Conservation (phyloP, 2,113 vertebrate genomes). For the Tricholaema leucomelas region DNA sequence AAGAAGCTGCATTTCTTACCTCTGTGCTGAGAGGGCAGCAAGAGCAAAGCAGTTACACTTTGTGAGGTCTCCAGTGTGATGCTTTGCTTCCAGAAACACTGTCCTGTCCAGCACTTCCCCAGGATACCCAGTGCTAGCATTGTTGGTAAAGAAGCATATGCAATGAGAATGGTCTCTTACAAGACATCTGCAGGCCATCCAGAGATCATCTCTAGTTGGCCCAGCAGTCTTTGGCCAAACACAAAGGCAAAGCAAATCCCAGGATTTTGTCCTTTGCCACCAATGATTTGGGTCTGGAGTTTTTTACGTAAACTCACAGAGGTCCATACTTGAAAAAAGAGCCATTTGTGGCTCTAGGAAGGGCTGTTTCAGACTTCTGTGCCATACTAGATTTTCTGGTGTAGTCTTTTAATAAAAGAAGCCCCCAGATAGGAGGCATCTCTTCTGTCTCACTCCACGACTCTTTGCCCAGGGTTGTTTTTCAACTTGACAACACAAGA, state of each 20-base stretch:
- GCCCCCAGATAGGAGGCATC: background rate
- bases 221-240: background rate
- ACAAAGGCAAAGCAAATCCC: background rate
- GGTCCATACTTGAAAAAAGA: background rate
- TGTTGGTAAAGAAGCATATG: background rate
- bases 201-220: background rate
- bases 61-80: background rate
- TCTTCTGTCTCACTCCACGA: background rate
- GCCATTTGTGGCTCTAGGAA: background rate
- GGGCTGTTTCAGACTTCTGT: background rate
- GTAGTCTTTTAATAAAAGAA: background rate
- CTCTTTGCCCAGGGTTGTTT: background rate
- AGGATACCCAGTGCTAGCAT: rapidly evolving
- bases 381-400: background rate
- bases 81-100: background rate
- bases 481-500: background rate
- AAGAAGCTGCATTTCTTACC: background rate
- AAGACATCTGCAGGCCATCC: background rate
- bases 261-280: background rate
- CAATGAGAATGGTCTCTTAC: background rate
- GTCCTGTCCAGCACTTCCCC: background rate
- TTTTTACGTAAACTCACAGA: too few species aligned
- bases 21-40: background rate
- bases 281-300: background rate
- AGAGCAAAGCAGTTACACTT: rapidly evolving